These are phyloP conservation scores for Enteromius mattozi DNA, from an alignment of 2,797 vertebrate species.

Conservation along the genomic window DNA sequence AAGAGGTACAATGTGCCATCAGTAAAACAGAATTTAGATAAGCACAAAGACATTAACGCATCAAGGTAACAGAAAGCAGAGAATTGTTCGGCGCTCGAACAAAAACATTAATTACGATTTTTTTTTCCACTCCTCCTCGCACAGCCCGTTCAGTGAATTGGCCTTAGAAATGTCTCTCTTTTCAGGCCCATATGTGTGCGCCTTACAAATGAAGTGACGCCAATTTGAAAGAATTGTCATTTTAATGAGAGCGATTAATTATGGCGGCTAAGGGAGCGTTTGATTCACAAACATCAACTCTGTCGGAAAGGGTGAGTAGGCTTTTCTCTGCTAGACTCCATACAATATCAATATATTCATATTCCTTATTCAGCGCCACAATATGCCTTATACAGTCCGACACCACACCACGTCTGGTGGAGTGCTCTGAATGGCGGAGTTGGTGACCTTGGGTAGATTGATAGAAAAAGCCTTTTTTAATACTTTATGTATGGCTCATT, in stretches of 20 bases:
- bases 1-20: slow-evolving; percentile 61
- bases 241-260: slow-evolving; percentile 69
- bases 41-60: slow-evolving; percentile 68
- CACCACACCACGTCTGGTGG: slow-evolving; percentile 40
- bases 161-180: slow-evolving; percentile 65
- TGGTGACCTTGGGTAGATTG: slow-evolving; percentile 48
- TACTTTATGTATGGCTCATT: slow-evolving; percentile 33
- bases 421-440: slow-evolving; percentile 22
- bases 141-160: slow-evolving; percentile 58
- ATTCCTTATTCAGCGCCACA: slow-evolving; percentile 48
- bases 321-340: slow-evolving; percentile 20
- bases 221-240: slow-evolving; percentile 66
- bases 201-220: slow-evolving; percentile 55
- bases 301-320: slow-evolving; percentile 12
- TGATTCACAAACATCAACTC: slow-evolving; percentile 49
- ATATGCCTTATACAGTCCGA: slow-evolving; percentile 16
- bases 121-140: slow-evolving; percentile 30
- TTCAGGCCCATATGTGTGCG: slow-evolving; percentile 53
- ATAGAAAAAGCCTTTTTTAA: slow-evolving; percentile 42
- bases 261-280: slow-evolving; percentile 52
- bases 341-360: slow-evolving; percentile 42
- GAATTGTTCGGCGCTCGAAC: slow-evolving; percentile 62
- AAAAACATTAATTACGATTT: slow-evolving; percentile 69
- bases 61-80: slow-evolving; percentile 66
- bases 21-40: slow-evolving; percentile 65